phyloP scores from a whole-genome alignment of 2,113 vertebrate species.

The Speoplatyrhinus poulsoni region DNA sequence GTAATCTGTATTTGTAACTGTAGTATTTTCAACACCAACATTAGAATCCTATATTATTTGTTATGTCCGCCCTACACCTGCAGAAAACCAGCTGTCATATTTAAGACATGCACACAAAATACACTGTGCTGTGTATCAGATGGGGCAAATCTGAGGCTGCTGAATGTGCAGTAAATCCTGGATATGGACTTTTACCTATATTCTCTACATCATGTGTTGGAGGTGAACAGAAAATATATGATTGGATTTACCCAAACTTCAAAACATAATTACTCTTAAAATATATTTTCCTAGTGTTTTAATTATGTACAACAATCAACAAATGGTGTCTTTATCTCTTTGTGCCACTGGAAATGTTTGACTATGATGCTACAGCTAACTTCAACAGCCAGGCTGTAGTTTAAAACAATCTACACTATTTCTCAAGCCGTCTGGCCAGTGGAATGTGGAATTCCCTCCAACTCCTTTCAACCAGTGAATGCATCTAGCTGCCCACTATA shows the following conservation, averaged over 20 bases:
- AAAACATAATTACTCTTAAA: too few species aligned
- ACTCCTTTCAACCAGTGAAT: constrained; percentile 18
- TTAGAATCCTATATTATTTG: neutral
- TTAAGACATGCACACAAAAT: too few species aligned
- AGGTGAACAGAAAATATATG: too few species aligned
- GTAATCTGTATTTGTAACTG: neutral
- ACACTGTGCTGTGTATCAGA: neutral
- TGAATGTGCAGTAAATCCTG: neutral
- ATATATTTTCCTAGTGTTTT: neutral
- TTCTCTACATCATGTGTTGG: neutral
- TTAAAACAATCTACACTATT: constrained; percentile 12
- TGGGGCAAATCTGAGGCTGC: neutral
- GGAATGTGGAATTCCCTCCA: constrained; percentile 15
- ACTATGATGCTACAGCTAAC: neutral
- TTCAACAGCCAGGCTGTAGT: neutral
- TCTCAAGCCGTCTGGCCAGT: constrained; percentile 2
- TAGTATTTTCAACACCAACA: neutral
- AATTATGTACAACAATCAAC: neutral
- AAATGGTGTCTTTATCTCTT: neutral
- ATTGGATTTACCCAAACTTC: too few species aligned
- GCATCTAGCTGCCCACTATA: constrained; percentile 40
- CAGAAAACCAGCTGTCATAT: neutral
- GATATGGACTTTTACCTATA: neutral
- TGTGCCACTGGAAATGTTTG: neutral
- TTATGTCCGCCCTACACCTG: neutral